These are phyloP conservation scores for Peromyscus polionotus DNA, from an alignment of 2,113 vertebrate genomes.

Conservation along the genomic window DNA sequence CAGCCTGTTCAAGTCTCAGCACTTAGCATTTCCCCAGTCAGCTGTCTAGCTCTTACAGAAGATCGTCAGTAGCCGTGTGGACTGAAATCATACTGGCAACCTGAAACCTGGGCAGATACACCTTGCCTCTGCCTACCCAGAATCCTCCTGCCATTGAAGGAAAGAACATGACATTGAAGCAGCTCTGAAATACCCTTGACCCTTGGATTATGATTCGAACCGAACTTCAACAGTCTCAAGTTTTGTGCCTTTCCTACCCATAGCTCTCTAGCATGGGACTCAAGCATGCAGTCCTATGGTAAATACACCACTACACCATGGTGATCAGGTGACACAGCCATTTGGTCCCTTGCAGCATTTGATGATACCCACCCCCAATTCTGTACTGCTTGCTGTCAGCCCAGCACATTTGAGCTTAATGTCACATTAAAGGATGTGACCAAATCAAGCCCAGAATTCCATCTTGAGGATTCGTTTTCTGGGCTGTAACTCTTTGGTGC, in stretches of 20 bases:
- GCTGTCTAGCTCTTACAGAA: accelerated
- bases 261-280: not conserved
- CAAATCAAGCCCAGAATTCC: not conserved
- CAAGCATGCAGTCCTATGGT: accelerated
- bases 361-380: too few relatives aligned
- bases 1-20: accelerated
- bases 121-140: not conserved
- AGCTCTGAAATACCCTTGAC: not conserved
- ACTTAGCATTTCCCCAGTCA: accelerated
- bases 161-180: not conserved
- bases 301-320: accelerated
- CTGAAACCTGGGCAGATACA: accelerated
- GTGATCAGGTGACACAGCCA: not conserved
- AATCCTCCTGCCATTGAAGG: not conserved
- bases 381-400: not conserved
- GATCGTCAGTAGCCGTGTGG: accelerated
- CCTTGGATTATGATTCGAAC: not conserved
- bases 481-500: not conserved
- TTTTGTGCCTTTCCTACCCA: not conserved
- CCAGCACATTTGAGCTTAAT: not conserved
- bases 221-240: not conserved
- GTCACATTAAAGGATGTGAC: not conserved
- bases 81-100: accelerated
- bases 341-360: accelerated
- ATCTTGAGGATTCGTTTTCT: not conserved